phyloP scores from a whole-genome alignment of 2,888 invertebrate genomes.

The Tachina fera region DNA sequence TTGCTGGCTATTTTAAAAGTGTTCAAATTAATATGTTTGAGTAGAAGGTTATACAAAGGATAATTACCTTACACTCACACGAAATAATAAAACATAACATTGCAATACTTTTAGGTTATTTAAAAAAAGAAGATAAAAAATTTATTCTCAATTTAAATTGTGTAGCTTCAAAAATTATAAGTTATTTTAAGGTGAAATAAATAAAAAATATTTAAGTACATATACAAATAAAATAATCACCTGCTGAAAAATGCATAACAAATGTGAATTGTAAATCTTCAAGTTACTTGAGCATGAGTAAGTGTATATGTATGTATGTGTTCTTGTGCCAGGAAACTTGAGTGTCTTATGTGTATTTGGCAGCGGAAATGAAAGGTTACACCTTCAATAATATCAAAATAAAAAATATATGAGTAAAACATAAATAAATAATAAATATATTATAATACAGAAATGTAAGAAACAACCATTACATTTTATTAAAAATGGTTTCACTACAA shows the following conservation, averaged over 20 bases:
- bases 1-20: slow-evolving; percentile 1
- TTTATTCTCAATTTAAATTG: too few species aligned
- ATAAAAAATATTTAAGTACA: neutral
- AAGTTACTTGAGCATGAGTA: neutral
- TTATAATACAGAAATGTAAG: neutral
- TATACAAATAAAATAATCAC: neutral
- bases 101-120: slow-evolving; percentile 3
- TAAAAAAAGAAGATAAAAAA: too few species aligned
- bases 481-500: slow-evolving; percentile 54
- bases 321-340: neutral
- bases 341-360: slow-evolving; percentile 14
- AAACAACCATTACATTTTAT: slow-evolving; percentile 23
- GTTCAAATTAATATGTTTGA: slow-evolving; percentile 6
- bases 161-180: neutral
- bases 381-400: slow-evolving; percentile 47
- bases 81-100: neutral
- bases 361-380: slow-evolving; percentile 56
- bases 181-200: neutral
- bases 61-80: slow-evolving; percentile 57
- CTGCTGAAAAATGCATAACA: slow-evolving; percentile 11
- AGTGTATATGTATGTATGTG: neutral
- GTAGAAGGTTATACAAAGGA: slow-evolving; percentile 65
- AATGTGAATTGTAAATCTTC: slow-evolving; percentile 1
- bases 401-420: slow-evolving; percentile 1
- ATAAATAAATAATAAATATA: neutral